These are phyloP conservation scores for Anas acuta DNA, from an alignment of 2,797 vertebrate species.

Conservation along the genomic window DNA sequence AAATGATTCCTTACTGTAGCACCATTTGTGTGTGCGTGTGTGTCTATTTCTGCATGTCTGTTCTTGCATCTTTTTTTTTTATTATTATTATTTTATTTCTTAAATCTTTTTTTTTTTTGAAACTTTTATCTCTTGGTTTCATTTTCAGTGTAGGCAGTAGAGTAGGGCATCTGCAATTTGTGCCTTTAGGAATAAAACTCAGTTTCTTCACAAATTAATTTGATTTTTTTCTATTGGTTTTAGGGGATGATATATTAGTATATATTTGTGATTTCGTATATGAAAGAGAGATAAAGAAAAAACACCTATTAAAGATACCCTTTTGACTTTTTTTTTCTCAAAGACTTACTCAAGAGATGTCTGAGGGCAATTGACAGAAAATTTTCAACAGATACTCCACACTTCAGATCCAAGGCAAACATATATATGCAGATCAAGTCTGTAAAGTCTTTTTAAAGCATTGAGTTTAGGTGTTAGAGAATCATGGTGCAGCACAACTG, in stretches of 20 bases:
- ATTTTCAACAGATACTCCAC: background rate
- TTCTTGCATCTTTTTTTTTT: background rate
- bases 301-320: background rate
- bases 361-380: background rate
- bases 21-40: background rate
- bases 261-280: background rate
- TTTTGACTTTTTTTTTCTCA: background rate
- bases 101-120: background rate
- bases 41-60: background rate
- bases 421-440: background rate
- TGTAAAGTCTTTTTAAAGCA: background rate
- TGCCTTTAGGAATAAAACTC: too few relatives aligned
- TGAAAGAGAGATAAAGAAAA: background rate
- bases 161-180: too few relatives aligned
- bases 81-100: background rate
- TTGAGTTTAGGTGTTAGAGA: background rate
- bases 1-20: background rate
- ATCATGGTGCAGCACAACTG: background rate
- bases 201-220: too few relatives aligned
- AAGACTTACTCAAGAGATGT: background rate
- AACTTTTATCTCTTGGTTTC: background rate
- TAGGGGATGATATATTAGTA: background rate
- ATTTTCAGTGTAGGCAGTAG: too few relatives aligned
- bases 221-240: background rate
- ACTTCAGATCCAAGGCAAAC: background rate